A percentile compares a stretch with the other conserved stretches of the same genome.
These are phyloP conservation scores for Mamestra configurata DNA, from an alignment of 1,140 invertebrate genomes.

Conservation along the genomic window DNA sequence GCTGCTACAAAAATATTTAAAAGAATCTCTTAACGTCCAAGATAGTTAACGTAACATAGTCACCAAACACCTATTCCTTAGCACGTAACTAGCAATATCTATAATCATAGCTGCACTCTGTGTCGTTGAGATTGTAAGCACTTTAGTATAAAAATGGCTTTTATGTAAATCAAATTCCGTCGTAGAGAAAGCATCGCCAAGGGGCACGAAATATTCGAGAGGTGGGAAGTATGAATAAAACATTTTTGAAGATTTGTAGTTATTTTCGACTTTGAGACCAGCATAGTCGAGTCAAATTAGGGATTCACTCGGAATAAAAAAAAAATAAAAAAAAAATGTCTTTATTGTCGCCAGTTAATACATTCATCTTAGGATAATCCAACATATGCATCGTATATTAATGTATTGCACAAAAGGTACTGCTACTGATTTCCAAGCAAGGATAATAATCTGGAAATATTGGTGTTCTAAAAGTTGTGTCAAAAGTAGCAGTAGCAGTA, in stretches of 20 bases:
- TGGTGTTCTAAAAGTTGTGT: too few species aligned
- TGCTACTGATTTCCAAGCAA: too few species aligned
- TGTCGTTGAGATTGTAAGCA: constrained; percentile 24
- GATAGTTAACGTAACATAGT: neutral
- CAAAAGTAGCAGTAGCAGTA: too few species aligned
- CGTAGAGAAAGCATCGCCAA: constrained; percentile 4
- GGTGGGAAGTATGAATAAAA: neutral
- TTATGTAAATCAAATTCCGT: constrained; percentile 45
- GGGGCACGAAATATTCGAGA: neutral
- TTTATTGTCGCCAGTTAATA: too few species aligned
- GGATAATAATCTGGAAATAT: too few species aligned
- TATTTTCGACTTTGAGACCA: neutral
- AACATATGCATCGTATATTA: too few species aligned
- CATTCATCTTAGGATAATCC: too few species aligned
- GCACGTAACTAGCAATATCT: constrained; percentile 15
- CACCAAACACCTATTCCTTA: neutral
- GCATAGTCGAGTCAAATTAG: too few species aligned
- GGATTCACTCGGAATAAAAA: too few species aligned
- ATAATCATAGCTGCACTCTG: neutral
- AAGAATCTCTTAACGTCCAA: neutral
- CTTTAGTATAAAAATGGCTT: constrained; percentile 29
- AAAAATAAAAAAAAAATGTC: too few species aligned
- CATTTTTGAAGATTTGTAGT: neutral
- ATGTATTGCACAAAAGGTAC: too few species aligned
- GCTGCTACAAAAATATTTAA: neutral